phyloP scores from a whole-genome alignment of 2,888 invertebrate species.

The Apamea anceps region DNA sequence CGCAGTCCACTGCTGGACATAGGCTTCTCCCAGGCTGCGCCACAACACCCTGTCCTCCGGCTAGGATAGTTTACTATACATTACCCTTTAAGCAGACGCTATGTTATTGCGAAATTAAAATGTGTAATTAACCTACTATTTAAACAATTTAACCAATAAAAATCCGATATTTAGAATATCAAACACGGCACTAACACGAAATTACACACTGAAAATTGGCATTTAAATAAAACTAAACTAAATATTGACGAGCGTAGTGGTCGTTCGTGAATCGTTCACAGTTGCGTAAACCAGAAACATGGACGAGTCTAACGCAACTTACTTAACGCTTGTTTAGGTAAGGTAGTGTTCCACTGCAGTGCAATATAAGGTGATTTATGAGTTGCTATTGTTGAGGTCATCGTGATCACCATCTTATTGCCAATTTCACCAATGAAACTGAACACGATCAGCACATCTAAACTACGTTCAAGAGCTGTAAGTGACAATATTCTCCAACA shows the following conservation, averaged over 20 bases:
- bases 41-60: too few relatives aligned
- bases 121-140: not conserved
- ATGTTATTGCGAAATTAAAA: not conserved
- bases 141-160: not conserved
- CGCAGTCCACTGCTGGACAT: too few relatives aligned
- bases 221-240: not conserved
- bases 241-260: not conserved
- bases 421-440: not conserved
- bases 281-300: conserved; percentile 46
- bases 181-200: not conserved
- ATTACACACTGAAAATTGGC: not conserved
- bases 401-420: not conserved
- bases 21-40: too few relatives aligned
- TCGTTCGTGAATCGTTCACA: not conserved
- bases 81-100: rapidly evolving
- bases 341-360: not conserved
- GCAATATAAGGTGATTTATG: conserved; percentile 10
- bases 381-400: not conserved
- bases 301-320: conserved; percentile 4
- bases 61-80: not conserved
- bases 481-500: not conserved
- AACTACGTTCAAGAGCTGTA: not conserved
- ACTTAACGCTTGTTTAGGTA: conserved; percentile 11
- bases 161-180: not conserved
- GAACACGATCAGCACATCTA: not conserved